Conservation (phyloP, 2,888 invertebrate genomes). For the Tetragonula carbonaria region DNA sequence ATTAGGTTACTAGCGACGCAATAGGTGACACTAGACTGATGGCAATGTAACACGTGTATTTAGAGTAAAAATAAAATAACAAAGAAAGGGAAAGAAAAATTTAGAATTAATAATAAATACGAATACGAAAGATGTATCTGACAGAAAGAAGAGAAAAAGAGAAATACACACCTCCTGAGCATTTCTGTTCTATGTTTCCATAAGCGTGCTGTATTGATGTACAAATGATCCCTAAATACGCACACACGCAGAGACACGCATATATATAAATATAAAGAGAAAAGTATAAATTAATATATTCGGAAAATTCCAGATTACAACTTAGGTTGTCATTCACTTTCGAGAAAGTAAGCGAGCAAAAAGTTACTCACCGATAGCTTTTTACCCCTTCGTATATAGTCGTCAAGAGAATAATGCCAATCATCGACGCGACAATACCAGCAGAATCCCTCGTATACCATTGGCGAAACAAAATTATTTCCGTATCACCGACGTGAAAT, state of each 20-base stretch:
- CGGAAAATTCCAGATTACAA: background rate
- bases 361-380: conserved; percentile 85
- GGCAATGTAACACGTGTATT: no score
- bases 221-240: conserved; percentile 74
- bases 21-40: no score
- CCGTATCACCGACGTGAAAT: conserved; percentile 85
- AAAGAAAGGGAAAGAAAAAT: no score
- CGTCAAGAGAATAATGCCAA: conserved; percentile 87
- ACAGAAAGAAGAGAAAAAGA: no score
- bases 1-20: no score
- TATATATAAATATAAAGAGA: background rate
- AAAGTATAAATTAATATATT: background rate
- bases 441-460: conserved; percentile 84
- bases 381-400: conserved; percentile 89
- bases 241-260: background rate
- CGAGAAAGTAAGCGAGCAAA: background rate
- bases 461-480: conserved; percentile 85
- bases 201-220: conserved; percentile 34
- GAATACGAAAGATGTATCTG: background rate
- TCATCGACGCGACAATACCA: conserved; percentile 86
- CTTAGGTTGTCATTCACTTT: no score
- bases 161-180: conserved; percentile 65
- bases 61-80: no score
- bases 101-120: no score
- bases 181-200: conserved; percentile 26